Evolutionary conservation across 1,140 invertebrate genomes (phyloP).

Genomic region (Eulimnadia texana): DNA sequence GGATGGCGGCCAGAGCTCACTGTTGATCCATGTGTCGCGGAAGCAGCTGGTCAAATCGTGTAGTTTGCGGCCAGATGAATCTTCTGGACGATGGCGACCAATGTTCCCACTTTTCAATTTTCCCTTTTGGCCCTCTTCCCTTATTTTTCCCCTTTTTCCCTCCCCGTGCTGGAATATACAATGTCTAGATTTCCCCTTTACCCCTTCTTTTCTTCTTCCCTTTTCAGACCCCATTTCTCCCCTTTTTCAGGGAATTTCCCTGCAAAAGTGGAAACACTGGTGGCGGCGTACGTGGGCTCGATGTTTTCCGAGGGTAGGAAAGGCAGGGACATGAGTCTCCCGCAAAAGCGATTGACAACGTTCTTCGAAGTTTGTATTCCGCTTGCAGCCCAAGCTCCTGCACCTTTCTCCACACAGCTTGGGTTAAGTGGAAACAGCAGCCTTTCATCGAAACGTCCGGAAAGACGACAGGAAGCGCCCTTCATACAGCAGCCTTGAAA

Average conservation of each 20-base stretch:
- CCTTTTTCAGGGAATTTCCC: too few species aligned
- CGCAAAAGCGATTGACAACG: background rate
- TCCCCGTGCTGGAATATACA: too few species aligned
- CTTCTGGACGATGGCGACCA: too few species aligned
- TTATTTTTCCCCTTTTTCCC: too few species aligned
- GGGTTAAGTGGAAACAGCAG: slow-evolving; percentile 1
- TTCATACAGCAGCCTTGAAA: background rate
- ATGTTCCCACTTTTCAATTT: too few species aligned
- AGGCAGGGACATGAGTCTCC: background rate
- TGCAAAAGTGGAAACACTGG: too few species aligned
- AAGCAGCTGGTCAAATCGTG: background rate
- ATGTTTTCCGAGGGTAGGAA: background rate
- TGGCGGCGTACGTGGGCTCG: background rate
- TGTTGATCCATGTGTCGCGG: background rate
- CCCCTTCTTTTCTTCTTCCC: too few species aligned
- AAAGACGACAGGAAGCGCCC: background rate
- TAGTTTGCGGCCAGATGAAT: background rate
- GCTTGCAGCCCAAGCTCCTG: slow-evolving; percentile 5
- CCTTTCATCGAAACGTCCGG: background rate
- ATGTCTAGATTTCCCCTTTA: too few species aligned
- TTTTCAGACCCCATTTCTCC: too few species aligned
- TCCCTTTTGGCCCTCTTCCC: too few species aligned
- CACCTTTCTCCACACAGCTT: background rate
- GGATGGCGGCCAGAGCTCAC: background rate
- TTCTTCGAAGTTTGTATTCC: background rate